These are phyloP conservation scores for Tanytarsus gracilentus DNA, from an alignment of 2,888 invertebrate genomes.

Conservation along the genomic window DNA sequence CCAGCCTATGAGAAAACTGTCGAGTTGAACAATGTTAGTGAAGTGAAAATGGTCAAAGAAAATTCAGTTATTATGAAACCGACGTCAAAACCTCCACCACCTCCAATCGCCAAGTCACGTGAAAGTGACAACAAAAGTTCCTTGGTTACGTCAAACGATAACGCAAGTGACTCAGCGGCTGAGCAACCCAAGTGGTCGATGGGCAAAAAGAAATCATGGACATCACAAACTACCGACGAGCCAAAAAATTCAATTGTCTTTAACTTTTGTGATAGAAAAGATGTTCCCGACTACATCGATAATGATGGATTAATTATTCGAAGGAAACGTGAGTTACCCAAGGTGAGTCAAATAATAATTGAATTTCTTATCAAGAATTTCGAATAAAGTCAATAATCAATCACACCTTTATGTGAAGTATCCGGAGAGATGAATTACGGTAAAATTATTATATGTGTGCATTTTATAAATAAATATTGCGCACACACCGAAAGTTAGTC, in stretches of 20 bases:
- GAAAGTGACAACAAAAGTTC: not conserved
- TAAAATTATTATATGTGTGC: slow-evolving; percentile 1
- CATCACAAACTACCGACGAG: slow-evolving; percentile 36
- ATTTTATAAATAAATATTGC: slow-evolving; percentile 9
- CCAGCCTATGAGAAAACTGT: not conserved
- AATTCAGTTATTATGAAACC: slow-evolving; percentile 23
- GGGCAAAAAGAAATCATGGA: slow-evolving; percentile 34
- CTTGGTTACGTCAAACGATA: not conserved
- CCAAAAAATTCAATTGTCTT: slow-evolving; percentile 70
- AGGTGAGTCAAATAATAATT: slow-evolving; percentile 49
- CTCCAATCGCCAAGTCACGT: not conserved
- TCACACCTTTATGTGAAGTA: not conserved
- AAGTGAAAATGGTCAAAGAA: slow-evolving; percentile 32
- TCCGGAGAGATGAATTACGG: slow-evolving; percentile 7
- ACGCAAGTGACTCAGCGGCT: slow-evolving; percentile 30
- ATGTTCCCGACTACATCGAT: slow-evolving; percentile 85
- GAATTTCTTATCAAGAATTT: not conserved
- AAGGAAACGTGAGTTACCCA: slow-evolving; percentile 57
- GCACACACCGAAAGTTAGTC: not conserved
- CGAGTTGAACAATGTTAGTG: not conserved
- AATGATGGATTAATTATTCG: slow-evolving; percentile 73
- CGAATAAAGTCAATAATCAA: too few species aligned
- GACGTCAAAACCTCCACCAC: slow-evolving; percentile 14
- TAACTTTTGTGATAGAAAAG: slow-evolving; percentile 76
- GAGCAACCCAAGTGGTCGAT: slow-evolving; percentile 36